Conservation (phyloP, 1,140 invertebrate genomes). For the Neodiprion pinetum region DNA sequence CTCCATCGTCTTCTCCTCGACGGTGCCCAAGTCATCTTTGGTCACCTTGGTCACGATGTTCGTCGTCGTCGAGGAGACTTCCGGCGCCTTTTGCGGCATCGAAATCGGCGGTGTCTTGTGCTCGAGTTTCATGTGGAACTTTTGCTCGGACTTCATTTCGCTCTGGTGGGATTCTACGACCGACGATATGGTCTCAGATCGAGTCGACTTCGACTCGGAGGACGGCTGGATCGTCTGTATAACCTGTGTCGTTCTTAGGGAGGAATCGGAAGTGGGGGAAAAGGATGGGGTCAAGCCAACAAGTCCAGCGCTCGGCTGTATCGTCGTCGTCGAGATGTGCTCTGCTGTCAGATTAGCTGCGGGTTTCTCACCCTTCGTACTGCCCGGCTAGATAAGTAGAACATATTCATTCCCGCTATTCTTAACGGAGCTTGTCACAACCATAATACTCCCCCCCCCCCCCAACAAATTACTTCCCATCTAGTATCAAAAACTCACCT, state of each 20-base stretch:
- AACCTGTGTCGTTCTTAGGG: conserved; percentile 46
- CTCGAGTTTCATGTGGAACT: conserved; percentile 60
- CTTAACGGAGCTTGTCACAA: neutral
- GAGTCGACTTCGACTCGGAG: conserved; percentile 36
- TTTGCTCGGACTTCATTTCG: conserved; percentile 59
- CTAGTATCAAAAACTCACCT: conserved; percentile 39
- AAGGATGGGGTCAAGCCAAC: conserved; percentile 45
- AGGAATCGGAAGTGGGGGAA: conserved; percentile 38
- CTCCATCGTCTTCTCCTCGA: conserved; percentile 37
- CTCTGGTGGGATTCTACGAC: conserved; percentile 54
- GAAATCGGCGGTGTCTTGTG: conserved; percentile 52
- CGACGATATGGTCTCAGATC: conserved; percentile 56
- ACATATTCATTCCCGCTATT: neutral
- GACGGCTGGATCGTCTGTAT: conserved; percentile 33
- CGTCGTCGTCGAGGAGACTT: conserved; percentile 25
- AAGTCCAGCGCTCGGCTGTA: conserved; percentile 49
- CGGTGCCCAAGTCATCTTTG: conserved; percentile 26
- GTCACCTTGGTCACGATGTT: conserved; percentile 25
- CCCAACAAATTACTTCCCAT: neutral
- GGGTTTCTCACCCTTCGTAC: conserved; percentile 49
- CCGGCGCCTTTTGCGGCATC: conserved; percentile 10
- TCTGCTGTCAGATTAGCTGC: conserved; percentile 49
- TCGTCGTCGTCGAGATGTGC: conserved; percentile 51
- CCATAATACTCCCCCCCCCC: neutral
- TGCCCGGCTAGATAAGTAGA: conserved; percentile 40